These are phyloP conservation scores for Sericinus montela DNA, from an alignment of 2,888 invertebrate genomes.

Conservation along the genomic window DNA sequence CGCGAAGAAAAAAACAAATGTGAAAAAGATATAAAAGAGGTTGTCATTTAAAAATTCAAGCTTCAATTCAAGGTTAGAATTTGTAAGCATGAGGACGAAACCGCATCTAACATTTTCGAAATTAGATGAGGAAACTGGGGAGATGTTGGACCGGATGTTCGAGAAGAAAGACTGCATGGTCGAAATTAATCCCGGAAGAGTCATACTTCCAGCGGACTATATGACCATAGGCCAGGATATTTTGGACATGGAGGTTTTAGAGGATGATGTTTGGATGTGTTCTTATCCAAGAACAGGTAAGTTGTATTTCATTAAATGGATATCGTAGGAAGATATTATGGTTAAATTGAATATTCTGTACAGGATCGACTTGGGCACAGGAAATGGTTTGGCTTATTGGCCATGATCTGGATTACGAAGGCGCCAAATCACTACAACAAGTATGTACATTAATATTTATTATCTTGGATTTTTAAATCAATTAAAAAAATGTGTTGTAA, in stretches of 20 bases:
- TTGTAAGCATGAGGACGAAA: conserved; percentile 55
- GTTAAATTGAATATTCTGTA: conserved; percentile 11
- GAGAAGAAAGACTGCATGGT: conserved; percentile 84
- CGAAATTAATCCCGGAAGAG: conserved; percentile 85
- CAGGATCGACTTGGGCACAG: conserved; percentile 95
- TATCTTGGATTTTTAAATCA: no score
- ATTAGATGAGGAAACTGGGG: conserved; percentile 78
- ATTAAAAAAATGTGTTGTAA: no score
- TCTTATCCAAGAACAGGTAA: conserved; percentile 94
- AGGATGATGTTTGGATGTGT: conserved; percentile 91
- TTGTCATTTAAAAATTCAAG: conserved; percentile 6
- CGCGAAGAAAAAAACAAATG: conserved; percentile 13
- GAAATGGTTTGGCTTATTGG: conserved; percentile 96
- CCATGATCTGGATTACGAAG: conserved; percentile 87
- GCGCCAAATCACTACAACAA: conserved; percentile 81
- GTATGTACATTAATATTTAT: conserved; percentile 34
- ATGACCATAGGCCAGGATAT: conserved; percentile 84
- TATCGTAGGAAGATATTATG: neutral
- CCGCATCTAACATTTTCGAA: conserved; percentile 75
- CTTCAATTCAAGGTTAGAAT: no score
- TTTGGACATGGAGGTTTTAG: conserved; percentile 83
- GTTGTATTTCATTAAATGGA: conserved; percentile 25
- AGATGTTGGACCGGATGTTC: conserved; percentile 83
- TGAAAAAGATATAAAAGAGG: conserved; percentile 5
- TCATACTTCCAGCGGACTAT: conserved; percentile 84